These are phyloP conservation scores for Podotricha telesiphe DNA, from an alignment of 2,888 invertebrate genomes.

Conservation along the genomic window DNA sequence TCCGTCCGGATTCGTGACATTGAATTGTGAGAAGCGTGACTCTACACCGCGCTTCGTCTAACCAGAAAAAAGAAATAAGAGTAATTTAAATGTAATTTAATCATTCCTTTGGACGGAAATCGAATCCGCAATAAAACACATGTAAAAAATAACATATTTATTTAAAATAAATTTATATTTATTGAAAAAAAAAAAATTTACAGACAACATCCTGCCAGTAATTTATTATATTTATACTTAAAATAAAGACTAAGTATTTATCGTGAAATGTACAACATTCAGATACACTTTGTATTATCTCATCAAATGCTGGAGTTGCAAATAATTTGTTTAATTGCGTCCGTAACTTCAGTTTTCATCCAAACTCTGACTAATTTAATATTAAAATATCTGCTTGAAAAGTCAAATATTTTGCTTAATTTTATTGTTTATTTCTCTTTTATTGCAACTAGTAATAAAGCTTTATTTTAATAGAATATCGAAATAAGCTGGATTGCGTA, in stretches of 20 bases:
- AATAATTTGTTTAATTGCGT: conserved; percentile 34
- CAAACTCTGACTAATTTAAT: conserved; percentile 25
- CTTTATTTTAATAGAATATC: background rate
- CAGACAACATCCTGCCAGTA: background rate
- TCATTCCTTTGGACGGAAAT: no score
- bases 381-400: conserved; percentile 18
- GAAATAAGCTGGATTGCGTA: no score
- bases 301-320: conserved; percentile 29
- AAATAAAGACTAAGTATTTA: background rate
- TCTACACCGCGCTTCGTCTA: no score
- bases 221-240: background rate
- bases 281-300: conserved; percentile 31
- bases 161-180: no score
- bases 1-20: no score
- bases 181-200: no score
- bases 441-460: background rate
- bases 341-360: conserved; percentile 35
- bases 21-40: no score
- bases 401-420: conserved; percentile 23
- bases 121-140: no score
- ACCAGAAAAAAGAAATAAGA: no score
- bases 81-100: no score
- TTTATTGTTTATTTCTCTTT: background rate
- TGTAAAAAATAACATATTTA: no score
- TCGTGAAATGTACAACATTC: conserved; percentile 7